Base-by-base conservation (phyloP, 2,113 vertebrate species). In the Toxostoma redivivum region DNA sequence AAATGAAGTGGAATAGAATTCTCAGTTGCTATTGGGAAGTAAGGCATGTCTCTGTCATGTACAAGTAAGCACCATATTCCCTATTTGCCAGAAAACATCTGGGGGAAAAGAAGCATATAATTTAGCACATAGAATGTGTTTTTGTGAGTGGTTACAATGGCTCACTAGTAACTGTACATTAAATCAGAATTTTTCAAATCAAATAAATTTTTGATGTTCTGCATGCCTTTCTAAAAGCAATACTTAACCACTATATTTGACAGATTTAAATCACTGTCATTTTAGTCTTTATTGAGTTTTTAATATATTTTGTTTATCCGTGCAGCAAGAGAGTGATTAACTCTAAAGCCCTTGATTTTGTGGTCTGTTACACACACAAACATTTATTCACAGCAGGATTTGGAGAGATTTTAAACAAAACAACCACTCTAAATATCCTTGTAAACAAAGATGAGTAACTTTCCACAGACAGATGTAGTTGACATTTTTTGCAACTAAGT, bases 41-140 rank as follows among this genome's bases (percentile, higher is more conserved):
- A 64, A 79, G 19, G 21, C 24, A 25, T 4, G 8, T 38, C 44
- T 60, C 44, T 71, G n/a, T 88, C 30, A 25, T 4, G 23, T 45
- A 37, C 18, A 48, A 58, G 54, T 31, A 37, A 66, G 11, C 0
- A 0, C 30, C 28, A 14, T 0, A 0, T 44, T 86, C n/a, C 25
- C 16, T 69, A 9, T 58, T 80, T 70, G 31, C 37, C 31, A 53
- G n/a, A 62, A 91, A 50, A 61, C 28, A 57, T 22, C 25, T 50
- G 5, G 10, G 11, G 7, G 1, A 13, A 53, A 57, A 31, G 15
- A 40, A 22, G 10, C 18, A 7, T 38, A 42, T 58, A 0, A 0
- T 31, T 89, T 48, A 82, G 56, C 12, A 50, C 11, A 21, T 20
- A 50, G 45, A 83, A 58, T 77, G 9, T 45, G 5, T 51, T 86